phyloP scores from a whole-genome alignment of 2,797 vertebrate species.

The Clarias fuscus region DNA sequence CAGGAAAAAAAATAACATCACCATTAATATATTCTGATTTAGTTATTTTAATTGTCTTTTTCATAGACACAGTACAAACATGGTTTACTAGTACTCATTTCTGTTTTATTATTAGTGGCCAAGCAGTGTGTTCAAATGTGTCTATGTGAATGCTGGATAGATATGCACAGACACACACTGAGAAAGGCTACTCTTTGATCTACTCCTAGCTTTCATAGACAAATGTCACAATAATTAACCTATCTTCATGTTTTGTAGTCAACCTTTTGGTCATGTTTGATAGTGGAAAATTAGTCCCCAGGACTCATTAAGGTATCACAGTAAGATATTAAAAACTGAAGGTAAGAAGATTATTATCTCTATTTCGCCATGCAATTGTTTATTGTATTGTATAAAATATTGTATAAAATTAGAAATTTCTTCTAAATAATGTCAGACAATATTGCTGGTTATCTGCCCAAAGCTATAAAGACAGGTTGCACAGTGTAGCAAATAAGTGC shows the following conservation, averaged over 20 bases:
- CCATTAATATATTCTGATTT: neutral
- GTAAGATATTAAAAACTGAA: neutral
- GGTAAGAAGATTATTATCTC: neutral
- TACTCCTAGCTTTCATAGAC: neutral
- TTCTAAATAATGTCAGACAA: neutral
- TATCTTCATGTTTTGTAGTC: neutral
- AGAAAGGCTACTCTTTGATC: neutral
- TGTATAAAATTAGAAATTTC: neutral
- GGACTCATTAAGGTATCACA: neutral
- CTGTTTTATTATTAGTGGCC: neutral
- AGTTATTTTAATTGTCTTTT: neutral
- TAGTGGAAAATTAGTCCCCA: neutral
- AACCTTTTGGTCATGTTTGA: neutral
- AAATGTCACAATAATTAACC: conserved; percentile 1
- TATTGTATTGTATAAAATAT: too few species aligned
- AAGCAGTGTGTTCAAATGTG: neutral
- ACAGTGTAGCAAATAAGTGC: conserved; percentile 33
- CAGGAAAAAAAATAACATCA: neutral
- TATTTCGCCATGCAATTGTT: neutral
- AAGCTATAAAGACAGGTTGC: conserved; percentile 29
- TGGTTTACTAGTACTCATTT: neutral
- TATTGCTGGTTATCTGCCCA: conserved; percentile 4
- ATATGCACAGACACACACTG: neutral
- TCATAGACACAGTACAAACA: neutral
- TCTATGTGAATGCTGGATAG: neutral